Conservation (phyloP, 2,113 vertebrate species). For the Columba janthina region DNA sequence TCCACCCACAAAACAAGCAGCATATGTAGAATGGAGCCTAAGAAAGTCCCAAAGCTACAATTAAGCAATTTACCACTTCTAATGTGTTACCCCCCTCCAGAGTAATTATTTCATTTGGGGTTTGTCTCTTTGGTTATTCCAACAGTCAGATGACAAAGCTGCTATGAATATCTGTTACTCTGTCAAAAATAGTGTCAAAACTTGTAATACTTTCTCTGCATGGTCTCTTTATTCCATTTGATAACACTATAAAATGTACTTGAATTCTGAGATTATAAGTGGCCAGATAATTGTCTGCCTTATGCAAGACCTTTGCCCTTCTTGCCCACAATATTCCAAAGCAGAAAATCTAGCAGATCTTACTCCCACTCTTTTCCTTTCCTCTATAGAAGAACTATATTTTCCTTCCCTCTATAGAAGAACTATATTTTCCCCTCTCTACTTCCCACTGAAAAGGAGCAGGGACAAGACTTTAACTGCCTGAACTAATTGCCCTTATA, state of each 20-base stretch:
- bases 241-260: conserved; percentile 41
- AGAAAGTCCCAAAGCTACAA: neutral
- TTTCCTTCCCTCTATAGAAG: neutral
- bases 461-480: neutral
- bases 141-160: conserved; percentile 2
- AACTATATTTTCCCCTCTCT: neutral
- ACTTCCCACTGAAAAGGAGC: neutral
- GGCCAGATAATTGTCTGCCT: conserved; percentile 25
- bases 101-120: neutral
- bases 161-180: conserved; percentile 51
- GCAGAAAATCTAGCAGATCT: neutral
- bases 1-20: neutral
- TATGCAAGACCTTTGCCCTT: neutral
- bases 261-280: conserved; percentile 24
- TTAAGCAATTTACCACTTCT: neutral
- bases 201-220: conserved; percentile 40
- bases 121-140: neutral
- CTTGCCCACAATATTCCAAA: neutral
- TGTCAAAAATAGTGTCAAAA: conserved; percentile 50
- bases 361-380: neutral
- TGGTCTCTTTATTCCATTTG: conserved; percentile 49
- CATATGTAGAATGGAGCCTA: neutral
- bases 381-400: neutral
- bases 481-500: neutral
- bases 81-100: neutral